Evolutionary conservation across 2,888 invertebrate genomes (phyloP).

Genomic region (Conus canariensis): DNA sequence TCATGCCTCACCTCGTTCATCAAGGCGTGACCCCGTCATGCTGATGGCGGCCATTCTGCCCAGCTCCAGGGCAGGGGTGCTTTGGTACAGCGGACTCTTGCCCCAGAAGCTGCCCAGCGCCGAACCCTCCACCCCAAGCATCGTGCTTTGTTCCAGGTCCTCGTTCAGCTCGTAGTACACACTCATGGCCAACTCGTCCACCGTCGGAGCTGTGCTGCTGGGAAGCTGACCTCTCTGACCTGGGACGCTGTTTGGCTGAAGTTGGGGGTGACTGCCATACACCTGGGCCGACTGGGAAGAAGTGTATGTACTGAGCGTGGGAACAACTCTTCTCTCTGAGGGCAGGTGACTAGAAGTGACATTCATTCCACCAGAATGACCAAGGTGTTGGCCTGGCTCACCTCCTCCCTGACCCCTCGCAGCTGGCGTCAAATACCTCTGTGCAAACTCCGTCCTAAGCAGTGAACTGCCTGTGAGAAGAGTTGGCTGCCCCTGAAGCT

Average conservation of each 20-base stretch:
- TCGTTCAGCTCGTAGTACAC: slow-evolving; percentile 41
- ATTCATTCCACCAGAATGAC: not conserved
- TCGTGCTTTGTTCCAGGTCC: slow-evolving; percentile 30
- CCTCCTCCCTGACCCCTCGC: not conserved
- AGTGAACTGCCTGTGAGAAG: slow-evolving; percentile 60
- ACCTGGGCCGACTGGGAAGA: not conserved
- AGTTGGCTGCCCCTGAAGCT: slow-evolving; percentile 41
- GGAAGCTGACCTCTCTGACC: not conserved
- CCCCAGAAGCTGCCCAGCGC: slow-evolving; percentile 41
- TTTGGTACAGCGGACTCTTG: slow-evolving; percentile 38
- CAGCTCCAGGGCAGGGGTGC: slow-evolving; percentile 32
- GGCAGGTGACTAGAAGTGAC: not conserved
- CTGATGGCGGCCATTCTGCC: slow-evolving; percentile 17
- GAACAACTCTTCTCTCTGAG: not conserved
- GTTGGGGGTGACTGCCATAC: not conserved
- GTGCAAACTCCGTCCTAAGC: slow-evolving; percentile 62
- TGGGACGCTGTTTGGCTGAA: not conserved
- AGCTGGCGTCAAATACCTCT: slow-evolving; percentile 58
- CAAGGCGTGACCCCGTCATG: slow-evolving; percentile 30
- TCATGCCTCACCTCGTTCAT: slow-evolving; percentile 20
- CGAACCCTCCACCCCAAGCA: slow-evolving; percentile 33
- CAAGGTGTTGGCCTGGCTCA: not conserved
- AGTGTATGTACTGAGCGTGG: not conserved
- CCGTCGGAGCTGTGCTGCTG: not conserved
- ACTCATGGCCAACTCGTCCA: slow-evolving; percentile 24